Evolutionary conservation across 2,797 vertebrate species (phyloP).

Genomic region (Eulemur coronatus): DNA sequence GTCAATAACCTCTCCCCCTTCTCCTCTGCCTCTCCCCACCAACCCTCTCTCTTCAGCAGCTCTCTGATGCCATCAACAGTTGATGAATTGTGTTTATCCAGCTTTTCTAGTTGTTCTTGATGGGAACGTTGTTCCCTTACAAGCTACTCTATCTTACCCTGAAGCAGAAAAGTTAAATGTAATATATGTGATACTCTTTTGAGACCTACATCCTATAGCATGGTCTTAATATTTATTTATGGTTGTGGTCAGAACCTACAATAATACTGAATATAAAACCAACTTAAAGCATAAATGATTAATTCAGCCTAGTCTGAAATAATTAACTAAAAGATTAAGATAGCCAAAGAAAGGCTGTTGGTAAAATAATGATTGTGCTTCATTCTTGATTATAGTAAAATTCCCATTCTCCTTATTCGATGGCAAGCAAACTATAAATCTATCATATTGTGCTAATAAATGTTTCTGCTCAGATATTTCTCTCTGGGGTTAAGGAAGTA

Average conservation of each 20-base stretch:
- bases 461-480: background rate
- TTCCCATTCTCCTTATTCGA: background rate
- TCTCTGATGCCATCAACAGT: background rate
- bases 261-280: background rate
- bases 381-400: background rate
- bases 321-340: background rate
- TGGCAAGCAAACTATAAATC: background rate
- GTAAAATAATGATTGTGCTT: background rate
- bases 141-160: background rate
- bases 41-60: background rate
- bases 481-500: background rate
- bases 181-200: background rate
- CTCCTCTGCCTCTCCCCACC: background rate
- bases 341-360: background rate
- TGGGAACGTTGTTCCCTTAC: background rate
- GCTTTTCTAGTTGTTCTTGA: background rate
- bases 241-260: background rate
- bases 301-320: background rate
- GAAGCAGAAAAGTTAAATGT: background rate
- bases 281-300: background rate
- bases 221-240: background rate
- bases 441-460: background rate
- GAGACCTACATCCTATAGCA: background rate
- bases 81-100: background rate
- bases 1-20: rapidly evolving